Conservation (phyloP, 1,140 invertebrate species). For the Episyrphus balteatus region DNA sequence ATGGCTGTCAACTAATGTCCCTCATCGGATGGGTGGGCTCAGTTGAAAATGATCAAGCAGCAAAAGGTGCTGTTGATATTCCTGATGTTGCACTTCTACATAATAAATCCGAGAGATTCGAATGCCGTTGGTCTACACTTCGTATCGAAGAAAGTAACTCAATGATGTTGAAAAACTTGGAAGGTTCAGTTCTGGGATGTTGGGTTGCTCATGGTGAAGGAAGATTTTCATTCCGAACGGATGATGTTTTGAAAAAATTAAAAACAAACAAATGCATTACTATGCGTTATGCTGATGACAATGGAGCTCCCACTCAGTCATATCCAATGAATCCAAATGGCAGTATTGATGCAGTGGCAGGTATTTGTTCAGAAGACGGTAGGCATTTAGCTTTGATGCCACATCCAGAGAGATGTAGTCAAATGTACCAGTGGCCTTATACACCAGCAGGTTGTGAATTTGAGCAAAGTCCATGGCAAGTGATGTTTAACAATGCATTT, state of each 20-base stretch:
- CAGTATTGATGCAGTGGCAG: slow-evolving; percentile 65
- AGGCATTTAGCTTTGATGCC: slow-evolving; percentile 96
- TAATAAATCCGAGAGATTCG: slow-evolving; percentile 79
- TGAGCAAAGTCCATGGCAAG: slow-evolving; percentile 73
- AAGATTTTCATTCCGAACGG: slow-evolving; percentile 48
- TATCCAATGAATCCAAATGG: slow-evolving; percentile 96
- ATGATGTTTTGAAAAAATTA: slow-evolving; percentile 44
- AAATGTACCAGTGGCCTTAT: slow-evolving; percentile 79
- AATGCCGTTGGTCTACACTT: slow-evolving; percentile 84
- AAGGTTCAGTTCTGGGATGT: slow-evolving; percentile 70
- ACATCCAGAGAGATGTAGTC: slow-evolving; percentile 84
- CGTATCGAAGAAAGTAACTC: slow-evolving; percentile 54
- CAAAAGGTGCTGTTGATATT: slow-evolving; percentile 21
- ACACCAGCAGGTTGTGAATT: slow-evolving; percentile 41
- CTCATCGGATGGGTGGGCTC: slow-evolving; percentile 67
- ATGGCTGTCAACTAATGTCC: slow-evolving; percentile 93
- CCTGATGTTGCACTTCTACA: slow-evolving; percentile 67
- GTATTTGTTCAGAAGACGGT: slow-evolving; percentile 77
- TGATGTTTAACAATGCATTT: slow-evolving; percentile 86
- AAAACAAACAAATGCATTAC: slow-evolving; percentile 54
- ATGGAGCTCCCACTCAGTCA: slow-evolving; percentile 55
- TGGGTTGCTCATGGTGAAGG: slow-evolving; percentile 98
- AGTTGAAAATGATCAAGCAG: slow-evolving; percentile 8
- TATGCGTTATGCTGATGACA: slow-evolving; percentile 75
- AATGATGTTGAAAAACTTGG: slow-evolving; percentile 84